phyloP scores from a whole-genome alignment of 2,888 invertebrate genomes.

The Steinernema hermaphroditum region DNA sequence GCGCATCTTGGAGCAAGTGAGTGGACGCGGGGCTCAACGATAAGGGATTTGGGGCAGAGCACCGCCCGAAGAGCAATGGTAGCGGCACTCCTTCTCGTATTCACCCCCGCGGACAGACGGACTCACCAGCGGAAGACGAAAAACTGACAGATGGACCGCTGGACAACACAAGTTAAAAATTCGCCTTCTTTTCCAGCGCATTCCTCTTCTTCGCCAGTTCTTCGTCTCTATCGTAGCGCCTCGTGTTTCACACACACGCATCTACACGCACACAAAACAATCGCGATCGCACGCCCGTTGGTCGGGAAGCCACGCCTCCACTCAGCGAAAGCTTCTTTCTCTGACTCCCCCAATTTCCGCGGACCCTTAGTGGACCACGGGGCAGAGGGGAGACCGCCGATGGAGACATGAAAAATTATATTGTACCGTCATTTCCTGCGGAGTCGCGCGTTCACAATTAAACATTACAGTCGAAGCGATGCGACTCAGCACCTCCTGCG shows the following conservation, averaged over 20 bases:
- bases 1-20: constrained; percentile 26
- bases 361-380: constrained; percentile 26
- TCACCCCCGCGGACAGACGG: constrained; percentile 9
- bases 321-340: constrained; percentile 21
- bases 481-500: not conserved
- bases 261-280: constrained; percentile 31
- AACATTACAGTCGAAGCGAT: not conserved
- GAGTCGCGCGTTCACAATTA: not conserved
- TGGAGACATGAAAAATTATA: not conserved
- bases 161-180: not conserved
- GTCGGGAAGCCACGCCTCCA: constrained; percentile 28
- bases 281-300: constrained; percentile 31
- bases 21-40: constrained; percentile 22
- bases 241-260: constrained; percentile 22
- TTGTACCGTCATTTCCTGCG: not conserved
- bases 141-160: constrained; percentile 25
- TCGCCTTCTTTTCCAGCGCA: not conserved
- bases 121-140: not conserved
- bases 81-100: not conserved
- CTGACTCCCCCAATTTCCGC: constrained; percentile 7
- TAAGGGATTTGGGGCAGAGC: constrained; percentile 30
- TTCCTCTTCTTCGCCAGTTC: constrained; percentile 15
- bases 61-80: not conserved
- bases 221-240: constrained; percentile 16
- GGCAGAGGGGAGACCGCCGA: not conserved